Percentiles rank a stretch among this genome's conserved stretches.
Conservation (phyloP, 2,797 vertebrate species). For the Melopsittacus undulatus region DNA sequence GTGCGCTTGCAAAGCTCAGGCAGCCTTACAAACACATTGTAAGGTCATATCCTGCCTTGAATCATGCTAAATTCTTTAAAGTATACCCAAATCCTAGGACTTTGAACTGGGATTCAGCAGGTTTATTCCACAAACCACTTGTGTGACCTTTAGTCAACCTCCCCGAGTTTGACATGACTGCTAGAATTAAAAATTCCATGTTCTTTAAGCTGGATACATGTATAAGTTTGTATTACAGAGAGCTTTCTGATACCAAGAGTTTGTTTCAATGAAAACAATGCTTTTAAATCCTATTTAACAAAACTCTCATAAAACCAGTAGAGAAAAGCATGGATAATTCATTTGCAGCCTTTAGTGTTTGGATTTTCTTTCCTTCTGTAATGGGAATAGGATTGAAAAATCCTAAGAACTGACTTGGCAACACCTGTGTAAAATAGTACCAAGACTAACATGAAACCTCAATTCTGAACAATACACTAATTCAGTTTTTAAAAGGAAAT, state of each 20-base stretch:
- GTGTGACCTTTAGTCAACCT: neutral
- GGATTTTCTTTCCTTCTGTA: neutral
- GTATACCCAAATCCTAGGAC: rapidly evolving
- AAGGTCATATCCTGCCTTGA: neutral
- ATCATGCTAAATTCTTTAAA: neutral
- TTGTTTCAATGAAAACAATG: neutral
- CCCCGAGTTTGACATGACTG: neutral
- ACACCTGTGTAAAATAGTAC: neutral
- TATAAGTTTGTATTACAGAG: neutral
- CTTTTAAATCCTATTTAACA: neutral
- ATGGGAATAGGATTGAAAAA: neutral
- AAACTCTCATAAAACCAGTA: neutral
- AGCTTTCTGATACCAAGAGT: neutral
- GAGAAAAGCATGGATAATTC: neutral
- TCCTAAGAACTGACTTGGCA: neutral
- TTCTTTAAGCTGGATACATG: neutral
- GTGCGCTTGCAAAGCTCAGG: neutral
- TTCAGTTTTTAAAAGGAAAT: neutral
- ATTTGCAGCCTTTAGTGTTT: neutral
- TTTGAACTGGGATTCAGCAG: neutral
- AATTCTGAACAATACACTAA: neutral
- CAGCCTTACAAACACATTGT: neutral
- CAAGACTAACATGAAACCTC: neutral
- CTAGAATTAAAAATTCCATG: neutral
- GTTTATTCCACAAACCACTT: neutral